Percentiles rank a stretch among this genome's conserved stretches.
Conservation (phyloP, 2,797 vertebrate genomes). For the Natrix natrix region DNA sequence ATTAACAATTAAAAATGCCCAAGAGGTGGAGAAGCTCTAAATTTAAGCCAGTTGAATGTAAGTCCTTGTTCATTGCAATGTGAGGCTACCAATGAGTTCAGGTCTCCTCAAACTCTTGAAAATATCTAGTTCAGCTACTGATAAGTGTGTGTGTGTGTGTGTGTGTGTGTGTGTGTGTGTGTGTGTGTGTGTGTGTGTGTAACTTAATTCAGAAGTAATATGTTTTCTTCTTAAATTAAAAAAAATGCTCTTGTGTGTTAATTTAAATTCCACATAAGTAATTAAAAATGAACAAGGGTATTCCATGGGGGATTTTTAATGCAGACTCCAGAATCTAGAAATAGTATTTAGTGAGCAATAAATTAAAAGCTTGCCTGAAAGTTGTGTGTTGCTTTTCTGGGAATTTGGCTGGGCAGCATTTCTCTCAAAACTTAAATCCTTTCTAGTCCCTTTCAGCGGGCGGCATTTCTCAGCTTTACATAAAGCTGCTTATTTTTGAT, state of each 20-base stretch:
- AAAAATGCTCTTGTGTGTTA: conserved; percentile 67
- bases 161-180: neutral
- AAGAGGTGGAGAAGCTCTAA: too few relatives aligned
- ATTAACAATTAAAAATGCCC: too few relatives aligned
- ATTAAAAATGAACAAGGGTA: conserved; percentile 73
- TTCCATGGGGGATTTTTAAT: conserved; percentile 63
- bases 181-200: conserved; percentile 11
- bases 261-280: conserved; percentile 74
- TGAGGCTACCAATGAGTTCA: neutral
- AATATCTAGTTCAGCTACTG: conserved; percentile 49
- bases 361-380: conserved; percentile 63
- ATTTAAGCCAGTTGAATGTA: neutral
- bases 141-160: neutral
- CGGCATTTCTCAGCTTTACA: conserved; percentile 9
- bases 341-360: conserved; percentile 58
- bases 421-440: conserved; percentile 45
- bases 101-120: conserved; percentile 31
- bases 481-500: conserved; percentile 32
- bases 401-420: conserved; percentile 31
- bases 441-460: conserved; percentile 37
- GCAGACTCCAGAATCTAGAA: conserved; percentile 60
- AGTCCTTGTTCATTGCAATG: neutral
- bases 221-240: conserved; percentile 60
- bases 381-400: conserved; percentile 43
- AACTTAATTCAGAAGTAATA: conserved; percentile 67